Evolutionary conservation across 2,113 vertebrate genomes (phyloP).

Genomic region (Seriola dumerili): DNA sequence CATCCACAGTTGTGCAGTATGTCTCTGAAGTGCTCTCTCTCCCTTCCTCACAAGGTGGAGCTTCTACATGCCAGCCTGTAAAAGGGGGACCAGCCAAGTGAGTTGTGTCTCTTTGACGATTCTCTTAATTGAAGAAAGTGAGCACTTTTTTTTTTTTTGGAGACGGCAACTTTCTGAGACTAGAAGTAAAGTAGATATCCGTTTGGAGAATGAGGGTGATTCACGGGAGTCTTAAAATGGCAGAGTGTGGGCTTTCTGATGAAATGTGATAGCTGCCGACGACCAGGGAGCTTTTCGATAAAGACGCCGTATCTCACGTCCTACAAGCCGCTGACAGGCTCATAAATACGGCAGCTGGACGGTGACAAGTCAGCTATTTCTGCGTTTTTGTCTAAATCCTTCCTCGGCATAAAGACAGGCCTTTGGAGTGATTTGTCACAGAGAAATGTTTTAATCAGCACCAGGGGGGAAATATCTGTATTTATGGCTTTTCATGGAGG

Average conservation of each 20-base stretch:
- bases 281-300: conserved; percentile 2
- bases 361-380: conserved; percentile 35
- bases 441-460: conserved; percentile 24
- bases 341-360: conserved; percentile 39
- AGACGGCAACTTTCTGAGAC: background rate
- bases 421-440: background rate
- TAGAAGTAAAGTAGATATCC: background rate
- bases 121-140: conserved; percentile 35
- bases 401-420: background rate
- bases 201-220: background rate
- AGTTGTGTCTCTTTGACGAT: conserved; percentile 31
- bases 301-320: conserved; percentile 7
- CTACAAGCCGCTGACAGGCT: conserved; percentile 15
- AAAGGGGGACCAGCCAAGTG: background rate
- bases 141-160: background rate
- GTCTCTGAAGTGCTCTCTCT: background rate
- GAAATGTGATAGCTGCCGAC: conserved; percentile 20
- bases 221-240: conserved; percentile 13
- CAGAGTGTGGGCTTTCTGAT: conserved; percentile 7
- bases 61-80: background rate
- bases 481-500: background rate
- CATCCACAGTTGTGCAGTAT: background rate
- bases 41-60: background rate
- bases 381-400: conserved; percentile 9
- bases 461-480: background rate